Conservation (phyloP, 2,888 invertebrate genomes). For the Pristionchus arcanus region DNA sequence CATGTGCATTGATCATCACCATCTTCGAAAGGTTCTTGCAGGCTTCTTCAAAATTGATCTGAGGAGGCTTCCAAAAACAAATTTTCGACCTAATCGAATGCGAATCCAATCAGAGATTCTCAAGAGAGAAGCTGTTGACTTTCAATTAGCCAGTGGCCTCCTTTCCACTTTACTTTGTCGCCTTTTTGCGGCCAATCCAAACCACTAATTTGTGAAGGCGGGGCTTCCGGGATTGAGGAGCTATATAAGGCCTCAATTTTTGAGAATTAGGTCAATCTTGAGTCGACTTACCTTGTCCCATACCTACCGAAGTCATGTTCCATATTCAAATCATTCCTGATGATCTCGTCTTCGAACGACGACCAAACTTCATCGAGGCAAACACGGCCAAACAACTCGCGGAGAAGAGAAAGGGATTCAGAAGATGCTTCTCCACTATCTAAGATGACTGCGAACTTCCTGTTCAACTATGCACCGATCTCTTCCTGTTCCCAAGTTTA, state of each 20-base stretch:
- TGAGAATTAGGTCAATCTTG: not conserved
- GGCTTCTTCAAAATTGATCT: not conserved
- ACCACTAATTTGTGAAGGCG: constrained; percentile 16
- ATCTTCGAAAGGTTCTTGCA: not conserved
- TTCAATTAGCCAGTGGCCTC: not conserved
- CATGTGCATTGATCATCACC: not conserved
- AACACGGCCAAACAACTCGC: not conserved
- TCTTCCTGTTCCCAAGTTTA: not conserved
- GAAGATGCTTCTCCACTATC: not conserved
- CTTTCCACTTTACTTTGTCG: constrained; percentile 16
- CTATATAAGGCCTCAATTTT: not conserved
- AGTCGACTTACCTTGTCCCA: not conserved
- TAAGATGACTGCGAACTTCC: not conserved
- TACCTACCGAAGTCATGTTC: not conserved
- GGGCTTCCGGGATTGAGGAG: not conserved
- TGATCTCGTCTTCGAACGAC: not conserved
- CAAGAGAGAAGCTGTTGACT: not conserved
- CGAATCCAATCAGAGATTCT: not conserved
- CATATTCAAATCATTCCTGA: not conserved
- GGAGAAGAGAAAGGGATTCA: constrained; percentile 1
- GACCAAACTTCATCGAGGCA: not conserved
- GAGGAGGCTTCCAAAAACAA: not conserved
- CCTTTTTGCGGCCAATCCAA: not conserved
- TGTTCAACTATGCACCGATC: not conserved
- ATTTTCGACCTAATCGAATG: not conserved